Base-by-base conservation (phyloP, 2,113 vertebrate genomes). In the Spheniscus mendiculus region DNA sequence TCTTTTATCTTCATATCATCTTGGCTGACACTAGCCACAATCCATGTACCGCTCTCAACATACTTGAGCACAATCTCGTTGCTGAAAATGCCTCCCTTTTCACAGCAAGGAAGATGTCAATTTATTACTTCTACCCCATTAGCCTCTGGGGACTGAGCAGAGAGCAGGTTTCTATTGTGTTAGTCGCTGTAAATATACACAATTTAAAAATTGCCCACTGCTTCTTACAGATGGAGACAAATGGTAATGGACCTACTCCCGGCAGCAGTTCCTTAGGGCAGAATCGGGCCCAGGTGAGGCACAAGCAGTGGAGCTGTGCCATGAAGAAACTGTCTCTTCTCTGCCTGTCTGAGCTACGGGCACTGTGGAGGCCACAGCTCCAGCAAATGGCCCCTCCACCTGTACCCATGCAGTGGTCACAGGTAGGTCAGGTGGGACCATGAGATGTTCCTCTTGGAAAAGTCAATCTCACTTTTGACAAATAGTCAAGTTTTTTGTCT, bases 1-100 rank as follows among this genome's bases (percentile, higher is more conserved):
- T 56, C 82, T 69, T 80, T 93, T 96, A 72, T 94, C 61, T 92
- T 94, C 62, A 19, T 80, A 91, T 84, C 40, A 45, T 65, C 82
- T n/a, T 87, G 65, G 72, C 88, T 72, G 74, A 72, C 61, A 73
- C 59, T 52, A 78, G 76, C 53, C 84, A 80, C 89, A 86, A 26
- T 63, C 78, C 84, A 49, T 30, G 89, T 16, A 27, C 78, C 12
- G 8, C 67, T 91, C 87, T 77, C 87, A 55, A 49, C 23, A 58
- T 14, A 50, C 38, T 53, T 30, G 49, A 83, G 89, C 77, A 79
- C 56, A 62, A 0, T 19, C 52, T 40, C 71, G 69, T 53, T 92
- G 72, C 73, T 79, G 79, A 66, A 83, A 89, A 82, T 32, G 59
- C 71, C 61, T 97, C 78, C 36, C 10, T 62, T 83, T 89, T 89